These are phyloP conservation scores for Mobula birostris DNA, from an alignment of 2,113 vertebrate species.

Conservation along the genomic window DNA sequence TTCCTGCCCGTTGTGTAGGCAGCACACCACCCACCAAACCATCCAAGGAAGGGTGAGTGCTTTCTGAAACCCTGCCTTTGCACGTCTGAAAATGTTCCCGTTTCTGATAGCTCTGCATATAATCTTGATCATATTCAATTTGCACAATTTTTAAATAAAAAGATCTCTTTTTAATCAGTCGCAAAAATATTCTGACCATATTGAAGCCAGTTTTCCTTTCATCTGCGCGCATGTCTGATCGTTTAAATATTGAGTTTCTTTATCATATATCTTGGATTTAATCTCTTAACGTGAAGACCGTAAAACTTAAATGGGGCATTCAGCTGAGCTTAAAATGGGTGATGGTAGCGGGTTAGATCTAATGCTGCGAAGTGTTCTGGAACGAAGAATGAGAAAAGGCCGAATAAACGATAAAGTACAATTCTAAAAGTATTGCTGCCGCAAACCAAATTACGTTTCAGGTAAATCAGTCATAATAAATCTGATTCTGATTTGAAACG, in stretches of 20 bases:
- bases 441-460: no score
- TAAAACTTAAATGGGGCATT: background rate
- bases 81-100: background rate
- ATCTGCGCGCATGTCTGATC: background rate
- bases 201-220: background rate
- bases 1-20: background rate
- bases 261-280: background rate
- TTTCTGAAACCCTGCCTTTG: background rate
- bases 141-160: background rate
- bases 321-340: no score
- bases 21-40: constrained; percentile 43
- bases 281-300: background rate
- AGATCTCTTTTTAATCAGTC: background rate
- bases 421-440: no score
- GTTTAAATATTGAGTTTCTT: background rate
- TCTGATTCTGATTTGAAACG: no score
- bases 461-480: no score
- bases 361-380: no score
- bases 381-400: no score
- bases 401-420: no score
- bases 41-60: constrained; percentile 48
- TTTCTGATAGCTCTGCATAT: background rate
- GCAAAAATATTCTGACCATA: background rate
- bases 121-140: background rate
- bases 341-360: no score